Base-by-base conservation (phyloP, 2,888 invertebrate species). In the Drosophila pegasa region DNA sequence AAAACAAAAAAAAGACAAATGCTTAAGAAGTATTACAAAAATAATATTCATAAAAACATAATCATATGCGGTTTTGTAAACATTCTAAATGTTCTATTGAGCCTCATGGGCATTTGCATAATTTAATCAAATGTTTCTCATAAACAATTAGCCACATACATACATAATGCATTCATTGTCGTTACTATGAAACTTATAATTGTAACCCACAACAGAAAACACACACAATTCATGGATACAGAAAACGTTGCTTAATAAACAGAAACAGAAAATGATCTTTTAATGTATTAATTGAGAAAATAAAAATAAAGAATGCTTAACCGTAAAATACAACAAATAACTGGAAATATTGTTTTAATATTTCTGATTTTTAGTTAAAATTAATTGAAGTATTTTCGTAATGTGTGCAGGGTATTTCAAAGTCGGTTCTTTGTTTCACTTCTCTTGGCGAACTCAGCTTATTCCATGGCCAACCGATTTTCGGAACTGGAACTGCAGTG, bases 251-350 rank as follows among this genome's bases (percentile, higher is more conserved):
- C 85, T 88, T 90, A 78, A 84, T 77, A 80, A 80, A 83, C 80
- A 90, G n/a, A n/a, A 70, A 48, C 47, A 78, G 74, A 79, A 80
- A 78, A 79, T 43, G 64, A 88, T 82, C 86, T 85, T 85, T 85
- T 88, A 88, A 68, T 78, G 78, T 80, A 78, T 72, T 70, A 81
- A 71, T 69, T 74, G 74, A 84, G 48, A 84, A 88, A 81, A 87
- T 76, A 86, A 86, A 80, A 86, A 88, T 90, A 88, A 88, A 89
- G 85, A 74, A 88, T 89, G 87, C 89, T 78, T 82, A 89, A 89
- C 89, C 89, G 78, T 90, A 90, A 86, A 77, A 69, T 78, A 87
- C 58, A 60, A 65, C 56, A 71, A 50, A 31, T 18, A 14, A 18
- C 18, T 31, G 14, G 2, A 6, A n/a, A 7, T 33, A 29, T 9